These are phyloP conservation scores for Holothuria scabra DNA, from an alignment of 53 echinoderm and acorn worm species.

Conservation along the genomic window DNA sequence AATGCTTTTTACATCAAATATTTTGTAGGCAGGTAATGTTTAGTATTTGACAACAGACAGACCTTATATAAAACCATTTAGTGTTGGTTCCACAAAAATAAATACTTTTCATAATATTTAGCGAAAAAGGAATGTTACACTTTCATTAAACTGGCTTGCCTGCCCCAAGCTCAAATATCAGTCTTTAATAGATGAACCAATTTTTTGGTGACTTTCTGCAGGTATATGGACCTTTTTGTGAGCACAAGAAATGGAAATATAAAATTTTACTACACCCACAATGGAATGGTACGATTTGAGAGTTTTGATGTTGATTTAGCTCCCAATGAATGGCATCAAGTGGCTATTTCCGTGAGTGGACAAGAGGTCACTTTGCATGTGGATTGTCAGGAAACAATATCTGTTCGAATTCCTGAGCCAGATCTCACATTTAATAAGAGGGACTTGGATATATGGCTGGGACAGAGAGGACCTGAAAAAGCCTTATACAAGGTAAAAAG, in stretches of 20 bases:
- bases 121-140: too few relatives aligned
- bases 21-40: too few relatives aligned
- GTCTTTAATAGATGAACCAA: too few relatives aligned
- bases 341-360: constrained; percentile 88
- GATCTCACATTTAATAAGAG: constrained; percentile 70
- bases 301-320: constrained; percentile 52
- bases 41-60: too few relatives aligned
- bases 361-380: constrained; percentile 79
- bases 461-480: constrained; percentile 83
- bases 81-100: too few relatives aligned
- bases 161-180: too few relatives aligned
- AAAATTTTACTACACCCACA: constrained; percentile 84
- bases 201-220: constrained; percentile 12
- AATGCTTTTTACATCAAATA: too few relatives aligned
- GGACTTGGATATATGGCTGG: constrained; percentile 75
- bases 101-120: too few relatives aligned
- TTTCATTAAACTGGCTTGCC: too few relatives aligned
- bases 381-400: constrained; percentile 74
- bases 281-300: constrained; percentile 70
- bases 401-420: constrained; percentile 76
- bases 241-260: constrained; percentile 83
- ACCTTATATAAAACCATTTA: too few relatives aligned
- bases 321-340: constrained; percentile 70
- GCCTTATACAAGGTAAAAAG: constrained; percentile 77
- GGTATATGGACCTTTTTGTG: constrained; percentile 87